Percentiles rank a stretch among this genome's conserved stretches.
These are phyloP conservation scores for Nymphalis polychloros DNA, from an alignment of 2,888 invertebrate species.

Conservation along the genomic window DNA sequence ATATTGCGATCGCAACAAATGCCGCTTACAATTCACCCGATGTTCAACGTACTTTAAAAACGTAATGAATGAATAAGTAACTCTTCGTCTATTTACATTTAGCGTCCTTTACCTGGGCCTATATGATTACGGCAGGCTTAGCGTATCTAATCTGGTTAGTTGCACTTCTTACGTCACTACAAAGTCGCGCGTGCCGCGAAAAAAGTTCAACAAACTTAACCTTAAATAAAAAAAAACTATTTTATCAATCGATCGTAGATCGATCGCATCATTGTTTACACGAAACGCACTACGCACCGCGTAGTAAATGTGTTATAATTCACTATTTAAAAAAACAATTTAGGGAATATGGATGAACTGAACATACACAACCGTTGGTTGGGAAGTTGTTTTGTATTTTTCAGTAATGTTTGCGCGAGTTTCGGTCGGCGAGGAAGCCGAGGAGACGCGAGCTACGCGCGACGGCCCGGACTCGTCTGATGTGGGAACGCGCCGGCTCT, in stretches of 20 bases:
- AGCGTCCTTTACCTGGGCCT: slow-evolving; percentile 55
- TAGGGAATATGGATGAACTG: background rate
- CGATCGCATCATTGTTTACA: slow-evolving; percentile 44
- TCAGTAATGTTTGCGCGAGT: slow-evolving; percentile 42
- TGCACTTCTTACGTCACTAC: slow-evolving; percentile 68
- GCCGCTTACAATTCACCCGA: background rate
- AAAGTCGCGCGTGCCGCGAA: slow-evolving; percentile 65
- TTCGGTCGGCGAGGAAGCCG: slow-evolving; percentile 43
- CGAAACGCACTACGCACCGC: slow-evolving; percentile 37
- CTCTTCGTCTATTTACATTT: slow-evolving; percentile 49
- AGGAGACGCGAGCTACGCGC: slow-evolving; percentile 59
- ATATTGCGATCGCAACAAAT: background rate
- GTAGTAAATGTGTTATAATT: background rate
- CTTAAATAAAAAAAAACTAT: slow-evolving; percentile 38
- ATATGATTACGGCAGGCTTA: slow-evolving; percentile 55
- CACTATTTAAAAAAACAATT: background rate
- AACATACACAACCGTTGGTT: slow-evolving; percentile 18
- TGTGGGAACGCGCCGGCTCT: slow-evolving; percentile 55
- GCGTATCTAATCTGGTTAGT: slow-evolving; percentile 74
- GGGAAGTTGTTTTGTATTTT: slow-evolving; percentile 27
- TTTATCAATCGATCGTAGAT: slow-evolving; percentile 45
- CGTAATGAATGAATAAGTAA: slow-evolving; percentile 50
- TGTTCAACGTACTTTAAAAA: background rate
- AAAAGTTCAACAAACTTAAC: slow-evolving; percentile 77
- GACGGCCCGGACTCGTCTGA: slow-evolving; percentile 63